These are phyloP conservation scores for Phrixothrix hirtus DNA, from an alignment of 2,888 invertebrate genomes.

Conservation along the genomic window DNA sequence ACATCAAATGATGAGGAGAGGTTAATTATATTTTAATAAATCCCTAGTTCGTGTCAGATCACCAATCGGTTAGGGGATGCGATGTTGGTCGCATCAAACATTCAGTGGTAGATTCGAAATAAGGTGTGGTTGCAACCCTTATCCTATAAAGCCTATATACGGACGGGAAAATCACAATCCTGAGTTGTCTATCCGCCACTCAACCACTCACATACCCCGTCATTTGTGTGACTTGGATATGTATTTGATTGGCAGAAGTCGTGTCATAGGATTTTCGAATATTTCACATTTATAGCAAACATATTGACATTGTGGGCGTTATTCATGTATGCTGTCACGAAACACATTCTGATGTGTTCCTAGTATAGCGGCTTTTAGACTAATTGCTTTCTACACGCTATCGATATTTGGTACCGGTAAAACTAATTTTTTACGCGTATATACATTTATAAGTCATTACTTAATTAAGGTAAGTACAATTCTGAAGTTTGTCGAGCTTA, in stretches of 20 bases:
- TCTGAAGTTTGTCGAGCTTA: no score
- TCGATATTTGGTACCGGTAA: constrained; percentile 9
- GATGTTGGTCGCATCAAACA: constrained; percentile 26
- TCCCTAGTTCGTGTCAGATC: constrained; percentile 10
- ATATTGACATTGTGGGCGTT: constrained; percentile 14
- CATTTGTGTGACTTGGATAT: constrained; percentile 18
- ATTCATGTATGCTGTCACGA: constrained; percentile 19
- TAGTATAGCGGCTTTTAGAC: constrained; percentile 14
- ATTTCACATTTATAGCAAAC: constrained; percentile 24
- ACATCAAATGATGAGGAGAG: no score
- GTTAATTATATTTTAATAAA: constrained; percentile 16
- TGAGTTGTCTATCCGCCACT: constrained; percentile 7
- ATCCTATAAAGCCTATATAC: constrained; percentile 8
- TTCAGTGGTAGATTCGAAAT: constrained; percentile 19
- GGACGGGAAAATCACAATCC: constrained; percentile 17
- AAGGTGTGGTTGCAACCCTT: constrained; percentile 17
- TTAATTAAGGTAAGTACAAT: no score
- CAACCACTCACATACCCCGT: constrained; percentile 14
- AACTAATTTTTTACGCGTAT: constrained; percentile 9
- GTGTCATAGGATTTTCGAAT: constrained; percentile 29
- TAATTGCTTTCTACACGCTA: constrained; percentile 23
- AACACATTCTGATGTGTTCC: constrained; percentile 9
- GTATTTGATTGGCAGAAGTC: constrained; percentile 33
- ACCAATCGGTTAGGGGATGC: constrained; percentile 10
- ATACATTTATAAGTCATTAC: no score